Conservation (phyloP, 2,797 vertebrate genomes). For the Momotus momota region DNA sequence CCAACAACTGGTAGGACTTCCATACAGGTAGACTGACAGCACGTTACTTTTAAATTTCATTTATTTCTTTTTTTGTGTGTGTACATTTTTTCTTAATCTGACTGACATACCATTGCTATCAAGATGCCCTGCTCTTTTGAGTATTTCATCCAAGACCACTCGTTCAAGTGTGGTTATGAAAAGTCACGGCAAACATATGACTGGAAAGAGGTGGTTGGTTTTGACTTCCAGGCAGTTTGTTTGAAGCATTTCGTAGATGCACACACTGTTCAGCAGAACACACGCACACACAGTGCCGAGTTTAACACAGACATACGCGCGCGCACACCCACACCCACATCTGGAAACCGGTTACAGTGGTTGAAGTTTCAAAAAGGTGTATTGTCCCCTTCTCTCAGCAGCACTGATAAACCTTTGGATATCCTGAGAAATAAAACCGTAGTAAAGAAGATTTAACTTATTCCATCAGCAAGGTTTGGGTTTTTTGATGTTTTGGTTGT, state of each 20-base stretch:
- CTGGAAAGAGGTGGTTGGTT: slow-evolving; percentile 68
- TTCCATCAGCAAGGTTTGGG: background rate
- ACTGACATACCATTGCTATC: slow-evolving; percentile 66
- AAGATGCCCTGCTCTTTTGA: slow-evolving; percentile 67
- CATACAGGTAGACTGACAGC: slow-evolving; percentile 1
- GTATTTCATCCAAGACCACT: slow-evolving; percentile 54
- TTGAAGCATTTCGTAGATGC: slow-evolving; percentile 64
- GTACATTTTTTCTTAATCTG: slow-evolving; percentile 70
- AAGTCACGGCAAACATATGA: slow-evolving; percentile 69
- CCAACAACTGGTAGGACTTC: background rate
- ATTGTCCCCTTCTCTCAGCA: slow-evolving; percentile 64
- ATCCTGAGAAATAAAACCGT: slow-evolving; percentile 72
- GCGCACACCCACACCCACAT: background rate
- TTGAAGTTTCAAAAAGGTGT: slow-evolving; percentile 59
- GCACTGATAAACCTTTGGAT: slow-evolving; percentile 57
- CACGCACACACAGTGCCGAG: slow-evolving; percentile 44
- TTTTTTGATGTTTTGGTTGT: background rate
- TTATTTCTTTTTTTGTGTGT: slow-evolving; percentile 72
- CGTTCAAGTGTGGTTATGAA: slow-evolving; percentile 70
- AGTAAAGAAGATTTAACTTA: background rate
- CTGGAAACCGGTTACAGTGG: slow-evolving; percentile 55
- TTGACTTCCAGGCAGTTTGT: slow-evolving; percentile 59
- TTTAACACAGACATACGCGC: background rate
- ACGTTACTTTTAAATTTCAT: slow-evolving; percentile 38
- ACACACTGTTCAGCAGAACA: slow-evolving; percentile 59